phyloP scores from a whole-genome alignment of 2,797 vertebrate species.

The Etheostoma perlongum region DNA sequence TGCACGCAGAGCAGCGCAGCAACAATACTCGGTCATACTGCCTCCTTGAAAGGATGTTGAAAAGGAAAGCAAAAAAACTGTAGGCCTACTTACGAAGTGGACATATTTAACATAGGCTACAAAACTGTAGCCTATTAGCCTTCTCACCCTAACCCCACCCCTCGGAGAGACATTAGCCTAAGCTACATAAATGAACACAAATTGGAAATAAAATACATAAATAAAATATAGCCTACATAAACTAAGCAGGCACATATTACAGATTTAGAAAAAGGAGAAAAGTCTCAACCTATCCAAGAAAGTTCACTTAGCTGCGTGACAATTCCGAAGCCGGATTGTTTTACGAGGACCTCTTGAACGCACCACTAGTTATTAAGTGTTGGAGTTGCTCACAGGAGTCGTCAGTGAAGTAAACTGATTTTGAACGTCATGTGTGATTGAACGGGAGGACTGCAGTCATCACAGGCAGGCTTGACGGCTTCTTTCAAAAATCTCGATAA shows the following conservation, averaged over 20 bases:
- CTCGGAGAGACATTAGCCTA: too few species aligned
- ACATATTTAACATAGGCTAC: not conserved
- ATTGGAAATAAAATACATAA: too few species aligned
- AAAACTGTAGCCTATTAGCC: not conserved
- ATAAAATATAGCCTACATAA: not conserved
- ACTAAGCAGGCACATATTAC: not conserved
- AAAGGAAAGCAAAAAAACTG: not conserved
- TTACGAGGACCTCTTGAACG: conserved; percentile 33
- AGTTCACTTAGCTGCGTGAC: not conserved
- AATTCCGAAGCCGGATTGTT: fast-evolving
- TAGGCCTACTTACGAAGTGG: not conserved
- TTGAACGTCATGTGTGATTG: conserved; percentile 1
- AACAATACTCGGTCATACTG: not conserved
- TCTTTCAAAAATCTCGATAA: not conserved
- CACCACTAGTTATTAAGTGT: conserved; percentile 22
- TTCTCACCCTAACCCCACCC: too few species aligned
- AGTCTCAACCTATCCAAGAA: not conserved
- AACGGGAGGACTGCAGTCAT: not conserved
- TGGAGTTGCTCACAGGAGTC: not conserved
- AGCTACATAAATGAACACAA: too few species aligned
- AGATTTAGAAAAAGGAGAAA: too few species aligned
- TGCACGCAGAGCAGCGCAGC: conserved; percentile 62
- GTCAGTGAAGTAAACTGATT: not conserved
- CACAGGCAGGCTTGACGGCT: too few species aligned
- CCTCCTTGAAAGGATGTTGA: conserved; percentile 30